Evolutionary conservation across 2,797 vertebrate genomes (phyloP), one percentile per base, ranked within the genome.

Genomic region (Orestias chungarensis): DNA sequence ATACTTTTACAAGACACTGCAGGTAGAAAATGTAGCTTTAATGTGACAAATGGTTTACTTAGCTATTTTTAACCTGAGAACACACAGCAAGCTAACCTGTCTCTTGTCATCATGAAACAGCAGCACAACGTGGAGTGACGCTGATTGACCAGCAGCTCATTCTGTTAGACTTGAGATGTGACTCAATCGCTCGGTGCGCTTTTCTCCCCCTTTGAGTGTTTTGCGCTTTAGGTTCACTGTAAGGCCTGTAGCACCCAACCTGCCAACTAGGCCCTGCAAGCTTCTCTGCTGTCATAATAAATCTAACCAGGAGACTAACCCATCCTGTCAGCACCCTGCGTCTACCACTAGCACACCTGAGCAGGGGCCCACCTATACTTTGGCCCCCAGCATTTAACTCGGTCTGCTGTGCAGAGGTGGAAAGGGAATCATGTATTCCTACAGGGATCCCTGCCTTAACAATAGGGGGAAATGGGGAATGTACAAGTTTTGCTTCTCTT

Each of bases 301-400:
- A 94, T 95, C 89, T 78, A 68, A 81, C 73, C 86, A 83, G 82
- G 73, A 89, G 83, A 81, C 87, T 94, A 93, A 94, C 92, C 87
- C 66, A 15, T 78, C 25, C 88, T 93, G 93, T 92, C 92, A 94
- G 90, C 78, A 76, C 85, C 91, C 91, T 47, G 74, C 87, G 12
- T 91, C 91, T 80, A 89, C 84, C 29, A 82, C 74, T 78, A 84
- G 73, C 89, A 91, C 93, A 94, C 94, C 93, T 94, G 91, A 92
- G 88, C 92, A 91, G 87, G 91, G 90, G 90, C 86, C 85, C 81
- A 74, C 88, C 89, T 86, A 76, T 55, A 88, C 88, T 89, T 70
- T 81, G 68, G 90, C 94, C 91, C 86, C 64, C 6, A 87, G 94
- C 92, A 38, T 49, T 81, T 70, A 81, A 79, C 67, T 15, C 71